Evolutionary conservation across 2,888 invertebrate species (phyloP).

Genomic region (Xestia sexstrigata): DNA sequence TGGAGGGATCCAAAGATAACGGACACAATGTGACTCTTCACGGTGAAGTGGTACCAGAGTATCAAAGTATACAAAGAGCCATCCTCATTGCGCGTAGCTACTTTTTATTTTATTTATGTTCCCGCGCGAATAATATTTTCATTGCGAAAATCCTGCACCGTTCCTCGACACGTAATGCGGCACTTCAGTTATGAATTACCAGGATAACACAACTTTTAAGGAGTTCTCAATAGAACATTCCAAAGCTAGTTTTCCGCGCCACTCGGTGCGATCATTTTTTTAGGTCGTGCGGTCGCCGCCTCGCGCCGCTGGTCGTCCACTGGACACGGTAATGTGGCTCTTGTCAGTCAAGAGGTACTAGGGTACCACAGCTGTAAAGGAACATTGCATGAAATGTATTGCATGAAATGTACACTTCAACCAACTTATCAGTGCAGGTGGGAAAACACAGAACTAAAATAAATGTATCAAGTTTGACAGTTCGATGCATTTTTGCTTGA

Average conservation of each 20-base stretch:
- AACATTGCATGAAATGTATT: no score
- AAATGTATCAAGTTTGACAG: no score
- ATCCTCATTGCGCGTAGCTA: not conserved
- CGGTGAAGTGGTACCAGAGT: constrained; percentile 36
- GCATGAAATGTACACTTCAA: not conserved
- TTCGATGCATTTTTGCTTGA: no score
- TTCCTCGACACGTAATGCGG: constrained; percentile 15
- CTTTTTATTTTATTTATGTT: not conserved
- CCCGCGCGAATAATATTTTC: not conserved
- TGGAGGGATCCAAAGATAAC: constrained; percentile 20
- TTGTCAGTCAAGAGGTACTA: constrained; percentile 37
- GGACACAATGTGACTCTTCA: constrained; percentile 24
- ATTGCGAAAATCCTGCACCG: not conserved
- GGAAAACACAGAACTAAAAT: no score
- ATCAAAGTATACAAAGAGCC: constrained; percentile 15
- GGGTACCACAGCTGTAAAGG: constrained; percentile 34
- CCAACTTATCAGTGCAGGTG: no score
- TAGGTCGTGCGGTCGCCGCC: not conserved
- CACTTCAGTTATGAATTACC: constrained; percentile 34
- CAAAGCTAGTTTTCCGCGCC: not conserved
- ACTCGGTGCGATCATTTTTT: not conserved
- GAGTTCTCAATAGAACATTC: constrained; percentile 22
- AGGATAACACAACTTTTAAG: constrained; percentile 8
- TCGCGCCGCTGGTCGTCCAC: not conserved
- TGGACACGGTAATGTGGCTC: constrained; percentile 48